Percentiles rank a stretch among this genome's conserved stretches.
Conservation (phyloP, 92 coral and sea anemone genomes). For the Bergia sp. region DNA sequence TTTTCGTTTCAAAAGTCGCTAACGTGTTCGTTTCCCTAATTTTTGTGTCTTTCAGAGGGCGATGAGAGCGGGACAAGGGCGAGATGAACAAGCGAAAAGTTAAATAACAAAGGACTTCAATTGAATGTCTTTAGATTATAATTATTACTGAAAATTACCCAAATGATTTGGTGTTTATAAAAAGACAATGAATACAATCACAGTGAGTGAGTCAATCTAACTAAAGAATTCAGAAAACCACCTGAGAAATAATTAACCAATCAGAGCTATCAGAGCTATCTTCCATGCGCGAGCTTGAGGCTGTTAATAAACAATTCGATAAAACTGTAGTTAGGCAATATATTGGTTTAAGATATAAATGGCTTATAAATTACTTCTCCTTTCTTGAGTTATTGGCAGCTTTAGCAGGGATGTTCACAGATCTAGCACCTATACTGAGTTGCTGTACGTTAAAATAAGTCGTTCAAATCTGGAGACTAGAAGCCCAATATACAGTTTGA, state of each 20-base stretch:
- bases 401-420: too few species aligned
- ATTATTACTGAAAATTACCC: neutral
- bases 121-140: neutral
- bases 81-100: neutral
- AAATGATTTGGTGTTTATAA: slow-evolving; percentile 1
- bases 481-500: too few species aligned
- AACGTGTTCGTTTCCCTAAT: slow-evolving; percentile 10
- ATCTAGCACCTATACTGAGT: too few species aligned
- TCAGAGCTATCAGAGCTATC: slow-evolving; percentile 10
- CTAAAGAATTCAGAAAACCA: neutral
- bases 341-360: too few species aligned
- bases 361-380: too few species aligned
- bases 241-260: neutral
- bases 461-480: too few species aligned
- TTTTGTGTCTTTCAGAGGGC: slow-evolving; percentile 34
- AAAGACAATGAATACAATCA: neutral
- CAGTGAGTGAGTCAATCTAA: neutral
- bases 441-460: too few species aligned
- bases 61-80: neutral
- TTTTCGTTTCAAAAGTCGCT: slow-evolving; percentile 8
- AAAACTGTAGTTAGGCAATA: too few species aligned
- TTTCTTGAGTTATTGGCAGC: too few species aligned
- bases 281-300: neutral
- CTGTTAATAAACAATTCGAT: too few species aligned
- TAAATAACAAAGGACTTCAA: neutral